Percentiles rank a stretch among this genome's conserved stretches.
Conservation (phyloP, 2,888 invertebrate genomes). For the Ophion obscuratus region DNA sequence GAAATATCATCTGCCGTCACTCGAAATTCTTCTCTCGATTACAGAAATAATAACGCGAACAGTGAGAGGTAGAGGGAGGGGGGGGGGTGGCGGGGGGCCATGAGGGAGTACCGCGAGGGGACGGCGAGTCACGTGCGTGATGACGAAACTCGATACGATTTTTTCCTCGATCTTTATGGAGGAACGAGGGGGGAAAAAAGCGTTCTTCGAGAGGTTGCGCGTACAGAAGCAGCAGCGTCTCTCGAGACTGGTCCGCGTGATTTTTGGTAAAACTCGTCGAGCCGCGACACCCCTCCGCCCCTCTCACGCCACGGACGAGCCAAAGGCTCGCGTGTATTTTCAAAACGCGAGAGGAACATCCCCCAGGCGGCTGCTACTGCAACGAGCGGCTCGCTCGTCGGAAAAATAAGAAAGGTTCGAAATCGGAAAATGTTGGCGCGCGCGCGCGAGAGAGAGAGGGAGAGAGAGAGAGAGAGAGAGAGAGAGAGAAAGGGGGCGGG, state of each 20-base stretch:
- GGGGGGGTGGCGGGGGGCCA: not conserved
- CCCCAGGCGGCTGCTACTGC: conserved; percentile 21
- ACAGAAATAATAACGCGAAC: conserved; percentile 61
- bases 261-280: conserved; percentile 20
- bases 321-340: conserved; percentile 66
- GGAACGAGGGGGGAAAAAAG: conserved; percentile 13
- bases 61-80: conserved; percentile 2
- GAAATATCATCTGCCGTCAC: conserved; percentile 54
- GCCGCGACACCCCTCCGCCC: conserved; percentile 17
- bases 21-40: conserved; percentile 55
- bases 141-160: conserved; percentile 61
- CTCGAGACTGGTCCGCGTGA: conserved; percentile 34
- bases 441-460: no score
- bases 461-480: not conserved
- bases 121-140: conserved; percentile 18
- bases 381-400: not conserved
- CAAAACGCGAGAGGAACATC: conserved; percentile 42
- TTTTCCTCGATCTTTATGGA: conserved; percentile 40
- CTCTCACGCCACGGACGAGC: conserved; percentile 21
- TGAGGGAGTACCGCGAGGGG: not conserved
- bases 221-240: conserved; percentile 42
- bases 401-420: conserved; percentile 2
- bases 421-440: not conserved
- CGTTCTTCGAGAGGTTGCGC: conserved; percentile 30
- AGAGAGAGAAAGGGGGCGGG: not conserved